Evolutionary conservation across 2,113 vertebrate species (phyloP).

Genomic region (Boleophthalmus pectinirostris): DNA sequence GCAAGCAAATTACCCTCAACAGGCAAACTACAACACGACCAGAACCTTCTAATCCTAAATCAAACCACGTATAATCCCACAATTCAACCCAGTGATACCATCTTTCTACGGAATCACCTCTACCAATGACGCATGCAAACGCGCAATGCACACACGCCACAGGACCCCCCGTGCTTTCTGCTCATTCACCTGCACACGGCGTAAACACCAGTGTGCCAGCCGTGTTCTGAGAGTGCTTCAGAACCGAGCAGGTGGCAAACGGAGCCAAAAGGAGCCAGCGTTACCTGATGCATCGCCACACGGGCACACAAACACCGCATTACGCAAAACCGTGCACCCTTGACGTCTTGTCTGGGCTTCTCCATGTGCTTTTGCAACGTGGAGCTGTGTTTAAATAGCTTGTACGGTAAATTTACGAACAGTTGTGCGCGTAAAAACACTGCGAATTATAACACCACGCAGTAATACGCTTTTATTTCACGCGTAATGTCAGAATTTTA

Average conservation of each 20-base stretch:
- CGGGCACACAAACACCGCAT: conserved; percentile 1
- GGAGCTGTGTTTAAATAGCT: background rate
- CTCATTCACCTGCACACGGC: background rate
- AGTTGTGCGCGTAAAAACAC: background rate
- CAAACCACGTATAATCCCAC: background rate
- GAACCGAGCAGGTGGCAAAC: background rate
- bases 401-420: background rate
- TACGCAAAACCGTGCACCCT: background rate
- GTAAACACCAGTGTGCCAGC: background rate
- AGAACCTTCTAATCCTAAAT: background rate
- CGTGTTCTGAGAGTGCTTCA: too few relatives aligned
- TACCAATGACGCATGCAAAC: conserved; percentile 2
- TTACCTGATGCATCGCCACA: conserved; percentile 1
- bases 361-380: background rate
- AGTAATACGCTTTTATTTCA: background rate
- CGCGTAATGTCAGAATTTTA: background rate
- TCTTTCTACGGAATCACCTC: background rate
- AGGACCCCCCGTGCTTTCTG: background rate
- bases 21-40: background rate
- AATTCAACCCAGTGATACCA: background rate
- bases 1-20: background rate
- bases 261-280: background rate
- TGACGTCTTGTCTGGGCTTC: background rate
- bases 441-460: too few relatives aligned
- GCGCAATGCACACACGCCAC: background rate